Conservation (phyloP, 2,113 vertebrate genomes). For the Glareola pratincola region DNA sequence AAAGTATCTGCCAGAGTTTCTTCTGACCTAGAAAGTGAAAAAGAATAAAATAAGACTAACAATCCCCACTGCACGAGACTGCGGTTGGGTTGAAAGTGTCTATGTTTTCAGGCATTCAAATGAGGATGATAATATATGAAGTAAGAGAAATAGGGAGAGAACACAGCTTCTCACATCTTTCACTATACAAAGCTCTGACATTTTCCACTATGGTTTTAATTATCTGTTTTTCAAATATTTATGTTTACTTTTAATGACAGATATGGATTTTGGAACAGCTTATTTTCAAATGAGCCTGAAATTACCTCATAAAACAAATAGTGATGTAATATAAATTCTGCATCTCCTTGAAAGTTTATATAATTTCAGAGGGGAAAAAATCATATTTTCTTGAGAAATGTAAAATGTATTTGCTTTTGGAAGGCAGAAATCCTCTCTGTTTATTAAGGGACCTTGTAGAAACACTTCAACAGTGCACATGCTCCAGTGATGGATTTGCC, state of each 20-base stretch:
- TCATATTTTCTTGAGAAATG: neutral
- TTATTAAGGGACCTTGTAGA: neutral
- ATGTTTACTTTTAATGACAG: neutral
- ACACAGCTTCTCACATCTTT: neutral
- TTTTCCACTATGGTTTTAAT: neutral
- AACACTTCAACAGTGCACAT: neutral
- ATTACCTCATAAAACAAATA: conserved; percentile 1
- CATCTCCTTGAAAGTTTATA: neutral
- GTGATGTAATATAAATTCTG: neutral
- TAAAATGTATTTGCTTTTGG: neutral
- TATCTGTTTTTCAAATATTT: conserved; percentile 8
- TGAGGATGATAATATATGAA: neutral
- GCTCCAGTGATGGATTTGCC: neutral
- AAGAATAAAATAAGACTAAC: neutral
- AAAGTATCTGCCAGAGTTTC: neutral
- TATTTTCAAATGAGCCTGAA: neutral
- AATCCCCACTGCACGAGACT: neutral
- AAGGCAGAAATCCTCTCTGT: neutral
- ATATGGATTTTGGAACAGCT: neutral
- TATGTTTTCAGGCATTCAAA: neutral
- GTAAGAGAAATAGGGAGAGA: neutral
- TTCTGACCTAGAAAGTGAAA: conserved; percentile 16
- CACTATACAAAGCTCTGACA: neutral
- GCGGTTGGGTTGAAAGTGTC: neutral
- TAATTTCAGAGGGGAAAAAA: neutral